phyloP scores from a whole-genome alignment of 2,888 invertebrate genomes.

The Noctua fimbriata region DNA sequence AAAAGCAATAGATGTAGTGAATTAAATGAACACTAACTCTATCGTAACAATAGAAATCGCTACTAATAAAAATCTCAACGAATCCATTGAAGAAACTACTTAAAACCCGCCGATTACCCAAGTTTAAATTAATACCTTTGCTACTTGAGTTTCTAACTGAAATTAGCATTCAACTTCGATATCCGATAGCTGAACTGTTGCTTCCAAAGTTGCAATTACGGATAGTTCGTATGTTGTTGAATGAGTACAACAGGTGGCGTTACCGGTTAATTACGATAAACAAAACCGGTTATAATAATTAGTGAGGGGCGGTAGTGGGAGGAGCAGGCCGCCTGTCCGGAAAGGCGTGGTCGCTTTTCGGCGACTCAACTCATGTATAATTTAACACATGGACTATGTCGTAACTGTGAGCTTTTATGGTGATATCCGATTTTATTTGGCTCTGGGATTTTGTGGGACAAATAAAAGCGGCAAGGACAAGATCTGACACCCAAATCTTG shows the following conservation, averaged over 20 bases:
- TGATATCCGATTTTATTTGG: conserved; percentile 61
- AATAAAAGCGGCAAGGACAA: conserved; percentile 10
- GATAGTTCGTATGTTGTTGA: conserved; percentile 70
- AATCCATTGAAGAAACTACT: conserved; percentile 33
- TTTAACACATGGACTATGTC: conserved; percentile 74
- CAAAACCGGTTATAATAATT: conserved; percentile 89
- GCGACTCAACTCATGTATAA: conserved; percentile 78
- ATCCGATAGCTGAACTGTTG: conserved; percentile 65
- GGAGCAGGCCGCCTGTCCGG: conserved; percentile 73
- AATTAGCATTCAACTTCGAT: conserved; percentile 64
- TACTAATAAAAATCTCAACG: conserved; percentile 36
- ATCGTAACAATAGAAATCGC: conserved; percentile 25
- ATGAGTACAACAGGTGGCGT: conserved; percentile 85
- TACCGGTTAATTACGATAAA: conserved; percentile 86
- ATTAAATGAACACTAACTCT: conserved; percentile 18
- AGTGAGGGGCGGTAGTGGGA: conserved; percentile 87
- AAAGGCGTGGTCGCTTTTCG: conserved; percentile 80
- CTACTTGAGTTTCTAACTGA: conserved; percentile 51
- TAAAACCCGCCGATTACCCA: conserved; percentile 30
- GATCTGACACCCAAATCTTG: neutral
- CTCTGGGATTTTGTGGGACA: conserved; percentile 51
- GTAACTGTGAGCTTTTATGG: conserved; percentile 72
- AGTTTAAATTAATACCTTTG: conserved; percentile 54
- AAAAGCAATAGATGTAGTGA: neutral
- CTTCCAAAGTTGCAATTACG: conserved; percentile 70